phyloP scores from a whole-genome alignment of 2,888 invertebrate genomes.

The Adela reaumurella region DNA sequence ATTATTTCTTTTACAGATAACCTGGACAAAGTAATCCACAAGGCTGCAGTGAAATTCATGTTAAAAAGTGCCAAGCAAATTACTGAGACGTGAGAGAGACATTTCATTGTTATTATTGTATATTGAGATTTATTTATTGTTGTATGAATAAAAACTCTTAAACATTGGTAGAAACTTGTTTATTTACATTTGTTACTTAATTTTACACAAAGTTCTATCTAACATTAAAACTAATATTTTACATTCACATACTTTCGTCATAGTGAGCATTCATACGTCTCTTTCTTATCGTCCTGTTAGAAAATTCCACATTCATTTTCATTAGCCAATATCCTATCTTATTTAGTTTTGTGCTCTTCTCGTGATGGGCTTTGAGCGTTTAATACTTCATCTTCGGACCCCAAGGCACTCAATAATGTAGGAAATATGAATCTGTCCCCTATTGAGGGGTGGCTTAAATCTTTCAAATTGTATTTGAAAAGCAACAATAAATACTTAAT shows the following conservation, averaged over 20 bases:
- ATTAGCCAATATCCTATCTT: background rate
- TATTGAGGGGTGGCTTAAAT: no score
- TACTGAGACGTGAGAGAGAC: constrained; percentile 23
- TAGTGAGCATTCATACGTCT: background rate
- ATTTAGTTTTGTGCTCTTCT: background rate
- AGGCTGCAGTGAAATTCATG: constrained; percentile 70
- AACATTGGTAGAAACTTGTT: background rate
- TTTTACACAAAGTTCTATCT: background rate
- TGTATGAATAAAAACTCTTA: constrained; percentile 5
- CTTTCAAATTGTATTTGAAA: no score
- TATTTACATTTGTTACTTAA: background rate
- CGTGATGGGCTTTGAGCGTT: no score
- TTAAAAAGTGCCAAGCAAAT: constrained; percentile 47
- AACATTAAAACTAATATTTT: background rate
- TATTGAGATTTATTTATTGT: no score
- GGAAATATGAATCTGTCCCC: no score
- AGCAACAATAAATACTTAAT: no score
- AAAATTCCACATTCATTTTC: background rate
- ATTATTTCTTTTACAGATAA: constrained; percentile 68
- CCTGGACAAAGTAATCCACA: constrained; percentile 71
- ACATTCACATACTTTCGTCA: background rate
- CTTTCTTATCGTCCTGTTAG: background rate
- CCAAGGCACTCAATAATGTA: no score
- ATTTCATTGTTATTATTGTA: background rate
- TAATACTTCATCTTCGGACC: no score